Evolutionary conservation across 2,797 vertebrate genomes (phyloP), one percentile per base, ranked within the genome.

Genomic region (Muraenolepis orangiensis): DNA sequence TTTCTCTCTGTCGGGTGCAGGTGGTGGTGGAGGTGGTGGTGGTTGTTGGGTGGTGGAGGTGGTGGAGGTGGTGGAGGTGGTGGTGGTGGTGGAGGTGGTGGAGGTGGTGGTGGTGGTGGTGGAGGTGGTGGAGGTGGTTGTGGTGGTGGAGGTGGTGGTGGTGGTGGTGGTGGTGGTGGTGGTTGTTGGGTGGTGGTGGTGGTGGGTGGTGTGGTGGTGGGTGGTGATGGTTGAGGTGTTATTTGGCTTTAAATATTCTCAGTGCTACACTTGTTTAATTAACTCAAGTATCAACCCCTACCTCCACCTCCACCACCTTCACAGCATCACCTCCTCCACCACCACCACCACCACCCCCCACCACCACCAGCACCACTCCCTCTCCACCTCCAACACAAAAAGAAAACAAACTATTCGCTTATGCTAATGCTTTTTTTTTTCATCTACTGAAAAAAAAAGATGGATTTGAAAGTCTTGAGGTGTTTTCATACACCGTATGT

Each of bases 271-370:
- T 38, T 6, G 26, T 28, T 4, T 80, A 86, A 87, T 85, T 81
- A 84, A 87, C 84, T 82, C 78, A 81, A 1, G 11, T 38, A 70
- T 75, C 31, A n/a, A n/a, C 16, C 6, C 11, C 64, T 5, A 28
- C 23, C 66, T 31, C 30, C 29, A 68, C 68, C 20, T 20, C 31
- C 29, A 20, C 32, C 32, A 18, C 31, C 68, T 14, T 20, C 16
- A n/a, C 26, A n/a, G 10, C 18, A 64, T 20, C 1, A 2, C 18
- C 32, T n/a, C 16, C 6, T 26, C 64, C 13, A 28, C 23, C 66
- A 68, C 30, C 29, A 68, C 68, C 20, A 32, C 31, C 29, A 20
- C 32, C 32, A 18, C 31, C 68, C 28, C 30, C 16, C 26, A n/a
- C 20, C 18, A 64, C 18, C 1, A 2, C 18, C 32, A 34, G 3